Percentiles rank a stretch among this genome's conserved stretches.
These are phyloP conservation scores for Heteropelma amictum DNA, from an alignment of 2,888 invertebrate species.

Conservation along the genomic window DNA sequence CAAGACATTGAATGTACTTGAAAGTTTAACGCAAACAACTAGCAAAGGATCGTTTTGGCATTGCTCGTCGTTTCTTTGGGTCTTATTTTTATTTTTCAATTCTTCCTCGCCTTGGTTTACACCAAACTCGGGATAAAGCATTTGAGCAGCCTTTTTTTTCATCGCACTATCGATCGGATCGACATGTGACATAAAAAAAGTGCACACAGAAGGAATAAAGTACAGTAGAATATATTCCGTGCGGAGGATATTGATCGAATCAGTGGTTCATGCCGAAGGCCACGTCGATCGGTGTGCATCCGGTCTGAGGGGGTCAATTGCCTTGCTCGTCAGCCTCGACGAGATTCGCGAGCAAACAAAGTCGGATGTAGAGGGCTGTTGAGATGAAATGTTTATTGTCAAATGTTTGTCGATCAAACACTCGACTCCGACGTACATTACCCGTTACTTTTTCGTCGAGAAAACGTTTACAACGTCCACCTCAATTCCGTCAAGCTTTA, in stretches of 20 bases:
- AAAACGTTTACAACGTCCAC: no score
- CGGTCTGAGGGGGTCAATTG: conserved; percentile 12
- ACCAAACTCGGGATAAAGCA: no score
- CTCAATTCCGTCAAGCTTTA: no score
- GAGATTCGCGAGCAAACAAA: neutral
- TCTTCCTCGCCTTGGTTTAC: no score
- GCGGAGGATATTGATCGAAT: conserved; percentile 13
- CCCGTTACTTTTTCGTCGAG: no score
- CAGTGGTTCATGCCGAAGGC: neutral
- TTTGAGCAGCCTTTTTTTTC: no score
- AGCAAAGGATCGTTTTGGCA: no score
- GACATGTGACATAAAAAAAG: neutral
- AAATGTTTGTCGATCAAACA: neutral
- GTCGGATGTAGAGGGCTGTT: neutral
- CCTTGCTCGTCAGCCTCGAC: neutral
- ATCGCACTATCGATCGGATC: neutral
- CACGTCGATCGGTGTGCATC: neutral
- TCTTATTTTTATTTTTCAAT: no score
- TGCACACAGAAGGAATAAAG: neutral
- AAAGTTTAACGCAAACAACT: no score
- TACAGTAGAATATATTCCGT: neutral
- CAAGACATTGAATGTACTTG: no score
- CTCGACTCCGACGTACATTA: neutral
- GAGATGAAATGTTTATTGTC: neutral
- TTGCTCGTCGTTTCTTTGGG: no score